Base-by-base conservation (phyloP, 2,113 vertebrate species). In the Osmerus eperlanus region DNA sequence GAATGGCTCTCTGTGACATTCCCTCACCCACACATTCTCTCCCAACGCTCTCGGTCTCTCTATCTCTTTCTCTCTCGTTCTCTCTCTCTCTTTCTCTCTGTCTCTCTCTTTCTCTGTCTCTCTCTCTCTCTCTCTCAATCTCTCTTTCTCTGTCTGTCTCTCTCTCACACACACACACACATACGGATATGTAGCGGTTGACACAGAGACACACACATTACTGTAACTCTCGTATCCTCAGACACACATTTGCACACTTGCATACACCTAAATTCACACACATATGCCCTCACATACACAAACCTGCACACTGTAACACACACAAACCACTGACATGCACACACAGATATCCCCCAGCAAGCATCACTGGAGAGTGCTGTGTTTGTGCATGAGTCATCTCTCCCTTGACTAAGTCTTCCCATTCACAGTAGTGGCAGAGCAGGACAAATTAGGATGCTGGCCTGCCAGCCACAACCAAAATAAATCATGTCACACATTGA, bases 351-450 rank as follows among this genome's bases (percentile, higher is more conserved):
- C 75, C 76, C 70, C 80, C 78, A 75, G 85, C 58, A 55, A 65
- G 66, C 71, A 73, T 85, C 73, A 82, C 80, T 78, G 71, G 78
- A 62, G 63, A 73, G 70, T 51, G 52, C 55, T 25, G 16, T 55
- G 63, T 47, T 47, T 73, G 79, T 68, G 72, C 82, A 75, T 66
- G 59, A 79, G 82, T 90, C 84, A 89, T 83, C 89, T 86, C 82
- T 81, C 66, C 80, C 71, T 74, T 69, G 78, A 79, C 78, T 82
- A 70, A 76, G 70, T 80, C 80, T 78, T 82, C 84, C 74, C 77
- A 72, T 83, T 85, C 81, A 80, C 67, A 12, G 68, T 54, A 47
- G 67, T 75, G 25, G 68, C 64, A 67, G 75, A 69, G 52, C 60
- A 32, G 74, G 65, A 41, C 53, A 29, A 74, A 77, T 73, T 41